Conservation (phyloP, 2,113 vertebrate genomes). For the Orthonyx spaldingii region DNA sequence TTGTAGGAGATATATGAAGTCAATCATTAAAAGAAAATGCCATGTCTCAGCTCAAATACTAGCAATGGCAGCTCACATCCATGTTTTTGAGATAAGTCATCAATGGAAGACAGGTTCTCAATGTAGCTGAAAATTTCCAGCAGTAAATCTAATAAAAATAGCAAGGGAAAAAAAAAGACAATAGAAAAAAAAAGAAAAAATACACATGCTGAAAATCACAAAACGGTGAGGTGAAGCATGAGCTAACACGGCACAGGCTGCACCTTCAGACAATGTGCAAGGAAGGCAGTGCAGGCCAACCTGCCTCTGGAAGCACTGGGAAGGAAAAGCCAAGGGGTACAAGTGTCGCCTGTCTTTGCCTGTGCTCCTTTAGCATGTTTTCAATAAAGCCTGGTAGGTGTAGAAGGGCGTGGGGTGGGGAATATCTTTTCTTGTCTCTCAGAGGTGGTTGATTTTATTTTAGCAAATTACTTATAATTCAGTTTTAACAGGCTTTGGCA, state of each 20-base stretch:
- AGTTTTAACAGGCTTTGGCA: background rate
- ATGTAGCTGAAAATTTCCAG: background rate
- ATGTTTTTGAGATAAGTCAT: background rate
- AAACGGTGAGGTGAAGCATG: background rate
- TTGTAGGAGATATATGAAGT: background rate
- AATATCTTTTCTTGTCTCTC: no score
- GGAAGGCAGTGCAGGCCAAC: background rate
- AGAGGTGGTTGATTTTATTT: background rate
- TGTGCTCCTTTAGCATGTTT: background rate
- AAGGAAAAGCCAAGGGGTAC: background rate
- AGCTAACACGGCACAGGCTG: background rate
- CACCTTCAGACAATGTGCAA: background rate
- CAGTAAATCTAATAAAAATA: background rate
- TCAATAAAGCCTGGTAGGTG: background rate
- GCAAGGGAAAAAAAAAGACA: background rate
- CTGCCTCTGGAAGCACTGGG: background rate
- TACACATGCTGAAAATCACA: background rate
- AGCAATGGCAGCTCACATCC: background rate
- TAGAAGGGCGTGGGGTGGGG: fast-evolving
- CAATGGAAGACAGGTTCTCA: background rate
- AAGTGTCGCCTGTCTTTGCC: background rate
- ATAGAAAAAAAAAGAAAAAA: background rate
- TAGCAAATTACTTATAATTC: background rate
- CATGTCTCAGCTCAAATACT: background rate
- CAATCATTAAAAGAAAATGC: background rate